A percentile compares a stretch with the other conserved stretches of the same genome.
Conservation (phyloP, 2,888 invertebrate genomes). For the Galerucella nymphaeae region DNA sequence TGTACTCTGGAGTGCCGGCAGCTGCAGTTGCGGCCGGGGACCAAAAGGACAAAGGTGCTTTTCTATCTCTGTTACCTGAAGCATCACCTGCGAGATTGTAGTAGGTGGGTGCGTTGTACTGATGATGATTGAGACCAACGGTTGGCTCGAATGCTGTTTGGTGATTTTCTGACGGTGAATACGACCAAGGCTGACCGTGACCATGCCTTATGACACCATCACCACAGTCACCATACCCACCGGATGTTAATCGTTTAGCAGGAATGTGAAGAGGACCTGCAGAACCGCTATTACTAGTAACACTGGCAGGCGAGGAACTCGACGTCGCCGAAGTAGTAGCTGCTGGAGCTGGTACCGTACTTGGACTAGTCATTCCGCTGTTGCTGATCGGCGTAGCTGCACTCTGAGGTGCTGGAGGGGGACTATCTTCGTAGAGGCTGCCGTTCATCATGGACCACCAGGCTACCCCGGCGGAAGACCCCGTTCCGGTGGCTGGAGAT, state of each 20-base stretch:
- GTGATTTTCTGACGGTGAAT: conserved; percentile 74
- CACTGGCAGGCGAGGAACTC: conserved; percentile 71
- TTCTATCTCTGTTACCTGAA: conserved; percentile 72
- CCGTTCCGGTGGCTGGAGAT: conserved; percentile 84
- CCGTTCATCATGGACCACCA: conserved; percentile 90
- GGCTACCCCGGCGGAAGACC: conserved; percentile 85
- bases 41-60: conserved; percentile 76
- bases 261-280: conserved; percentile 89
- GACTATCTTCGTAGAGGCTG: conserved; percentile 80
- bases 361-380: conserved; percentile 67
- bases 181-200: conserved; percentile 77
- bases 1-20: conserved; percentile 72
- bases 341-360: conserved; percentile 66
- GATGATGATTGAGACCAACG: conserved; percentile 72
- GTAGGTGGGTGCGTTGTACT: conserved; percentile 80
- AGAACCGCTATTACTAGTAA: conserved; percentile 74
- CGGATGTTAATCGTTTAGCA: conserved; percentile 77
- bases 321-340: conserved; percentile 78
- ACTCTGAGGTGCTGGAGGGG: conserved; percentile 69
- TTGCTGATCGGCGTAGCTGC: conserved; percentile 68
- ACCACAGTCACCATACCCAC: conserved; percentile 68
- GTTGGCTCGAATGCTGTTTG: conserved; percentile 70
- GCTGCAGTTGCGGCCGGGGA: conserved; percentile 71
- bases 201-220: conserved; percentile 81
- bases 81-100: conserved; percentile 78